Evolutionary conservation across 2,888 invertebrate species (phyloP).

Genomic region (Pheosia gnoma): DNA sequence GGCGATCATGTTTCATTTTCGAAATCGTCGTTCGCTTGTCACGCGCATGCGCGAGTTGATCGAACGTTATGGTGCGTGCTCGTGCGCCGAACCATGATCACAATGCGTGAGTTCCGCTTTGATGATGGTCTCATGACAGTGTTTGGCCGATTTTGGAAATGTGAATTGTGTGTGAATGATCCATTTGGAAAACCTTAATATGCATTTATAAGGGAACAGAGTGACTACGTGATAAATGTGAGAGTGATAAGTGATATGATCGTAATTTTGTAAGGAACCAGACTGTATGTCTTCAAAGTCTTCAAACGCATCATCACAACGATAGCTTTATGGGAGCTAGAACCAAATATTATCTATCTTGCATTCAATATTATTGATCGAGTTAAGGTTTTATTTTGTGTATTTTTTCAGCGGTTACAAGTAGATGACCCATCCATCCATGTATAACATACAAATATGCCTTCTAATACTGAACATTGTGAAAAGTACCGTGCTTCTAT

Average conservation of each 20-base stretch:
- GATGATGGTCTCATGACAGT: conserved; percentile 52
- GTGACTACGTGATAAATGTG: too few species aligned
- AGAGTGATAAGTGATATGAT: too few species aligned
- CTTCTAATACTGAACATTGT: conserved; percentile 12
- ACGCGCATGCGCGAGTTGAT: conserved; percentile 57
- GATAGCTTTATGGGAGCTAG: background rate
- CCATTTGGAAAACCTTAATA: background rate
- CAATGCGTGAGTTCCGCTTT: conserved; percentile 58
- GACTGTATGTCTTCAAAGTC: too few species aligned
- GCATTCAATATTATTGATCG: too few species aligned
- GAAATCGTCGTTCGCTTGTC: conserved; percentile 54
- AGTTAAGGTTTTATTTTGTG: background rate
- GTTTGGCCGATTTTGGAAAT: conserved; percentile 51
- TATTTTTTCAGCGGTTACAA: conserved; percentile 14
- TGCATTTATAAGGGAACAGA: too few species aligned
- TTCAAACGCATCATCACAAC: too few species aligned
- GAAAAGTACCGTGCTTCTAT: conserved; percentile 16
- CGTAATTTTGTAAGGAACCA: too few species aligned
- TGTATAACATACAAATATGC: conserved; percentile 17
- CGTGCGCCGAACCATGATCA: conserved; percentile 62
- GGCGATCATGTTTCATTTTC: conserved; percentile 55
- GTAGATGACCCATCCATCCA: conserved; percentile 7
- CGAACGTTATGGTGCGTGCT: conserved; percentile 62
- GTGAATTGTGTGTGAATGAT: conserved; percentile 28
- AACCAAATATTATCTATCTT: too few species aligned